Percentiles rank a stretch among this genome's conserved stretches.
Evolutionary conservation across 2,797 vertebrate genomes (phyloP).

Genomic region (Alcedo quadribrachys): DNA sequence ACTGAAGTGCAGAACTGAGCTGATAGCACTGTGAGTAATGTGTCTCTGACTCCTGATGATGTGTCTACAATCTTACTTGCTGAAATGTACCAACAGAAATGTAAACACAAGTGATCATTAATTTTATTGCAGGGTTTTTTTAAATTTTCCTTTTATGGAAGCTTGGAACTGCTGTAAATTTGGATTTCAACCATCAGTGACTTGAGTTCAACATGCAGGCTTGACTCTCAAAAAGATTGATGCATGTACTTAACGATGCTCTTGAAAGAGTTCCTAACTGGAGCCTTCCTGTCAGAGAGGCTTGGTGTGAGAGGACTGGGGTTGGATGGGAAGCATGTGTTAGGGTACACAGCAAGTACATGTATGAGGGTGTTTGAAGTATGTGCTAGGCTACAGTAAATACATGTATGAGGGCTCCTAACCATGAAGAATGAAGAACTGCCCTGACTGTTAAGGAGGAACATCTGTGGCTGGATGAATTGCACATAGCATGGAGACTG

Average conservation of each 20-base stretch:
- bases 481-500: background rate
- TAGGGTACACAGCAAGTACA: background rate
- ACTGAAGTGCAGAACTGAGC: background rate
- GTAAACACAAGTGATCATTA: conserved; percentile 41
- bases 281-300: conserved; percentile 8
- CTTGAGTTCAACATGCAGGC: conserved; percentile 37
- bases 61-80: conserved; percentile 17
- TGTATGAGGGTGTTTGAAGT: background rate
- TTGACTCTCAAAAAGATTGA: conserved; percentile 39
- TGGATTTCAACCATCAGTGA: conserved; percentile 34
- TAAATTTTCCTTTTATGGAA: conserved; percentile 33
- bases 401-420: background rate
- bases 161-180: conserved; percentile 40
- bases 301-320: background rate
- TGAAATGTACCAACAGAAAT: conserved; percentile 52
- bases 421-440: background rate
- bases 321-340: background rate
- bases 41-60: background rate
- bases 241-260: background rate
- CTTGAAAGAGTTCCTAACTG: conserved; percentile 37
- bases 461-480: background rate
- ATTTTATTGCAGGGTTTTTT: background rate
- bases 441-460: background rate
- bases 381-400: background rate
- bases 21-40: background rate